Conservation (phyloP, 2,888 invertebrate genomes). For the Drosophila rubida region DNA sequence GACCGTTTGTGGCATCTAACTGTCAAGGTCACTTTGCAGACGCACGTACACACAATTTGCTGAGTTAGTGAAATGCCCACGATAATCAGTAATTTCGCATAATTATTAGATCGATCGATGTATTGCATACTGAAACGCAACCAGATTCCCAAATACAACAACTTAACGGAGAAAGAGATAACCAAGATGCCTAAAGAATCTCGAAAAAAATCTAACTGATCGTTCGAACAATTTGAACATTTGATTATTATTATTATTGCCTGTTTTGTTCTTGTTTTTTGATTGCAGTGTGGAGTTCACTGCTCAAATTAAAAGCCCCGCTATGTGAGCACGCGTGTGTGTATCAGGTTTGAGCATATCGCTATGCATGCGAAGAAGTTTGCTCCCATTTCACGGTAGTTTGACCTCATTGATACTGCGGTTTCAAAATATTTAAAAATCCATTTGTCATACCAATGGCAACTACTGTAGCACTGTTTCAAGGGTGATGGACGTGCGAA, state of each 20-base stretch:
- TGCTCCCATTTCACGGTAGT: conserved; percentile 55
- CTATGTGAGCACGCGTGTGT: conserved; percentile 42
- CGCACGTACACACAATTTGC: conserved; percentile 82
- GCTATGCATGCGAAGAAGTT: conserved; percentile 47
- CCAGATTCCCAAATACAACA: conserved; percentile 7
- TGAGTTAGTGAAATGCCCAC: conserved; percentile 69
- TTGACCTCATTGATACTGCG: conserved; percentile 44
- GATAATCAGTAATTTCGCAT: conserved; percentile 75
- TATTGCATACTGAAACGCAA: conserved; percentile 67
- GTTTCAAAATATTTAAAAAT: conserved; percentile 67
- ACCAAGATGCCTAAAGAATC: neutral
- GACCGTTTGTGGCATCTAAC: conserved; percentile 10
- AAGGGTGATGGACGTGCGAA: conserved; percentile 38
- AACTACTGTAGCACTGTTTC: conserved; percentile 48
- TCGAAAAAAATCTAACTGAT: conserved; percentile 9
- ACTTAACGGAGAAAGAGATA: neutral
- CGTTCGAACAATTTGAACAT: conserved; percentile 48
- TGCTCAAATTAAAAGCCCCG: conserved; percentile 72
- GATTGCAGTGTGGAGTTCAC: conserved; percentile 63
- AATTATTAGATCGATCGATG: conserved; percentile 65
- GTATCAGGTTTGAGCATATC: conserved; percentile 7
- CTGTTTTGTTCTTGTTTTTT: conserved; percentile 55
- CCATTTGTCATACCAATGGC: conserved; percentile 51
- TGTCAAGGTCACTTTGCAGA: conserved; percentile 67
- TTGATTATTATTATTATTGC: conserved; percentile 8